These are phyloP conservation scores for Nemotelus nigrinus DNA, from an alignment of 2,888 invertebrate species.

Conservation along the genomic window DNA sequence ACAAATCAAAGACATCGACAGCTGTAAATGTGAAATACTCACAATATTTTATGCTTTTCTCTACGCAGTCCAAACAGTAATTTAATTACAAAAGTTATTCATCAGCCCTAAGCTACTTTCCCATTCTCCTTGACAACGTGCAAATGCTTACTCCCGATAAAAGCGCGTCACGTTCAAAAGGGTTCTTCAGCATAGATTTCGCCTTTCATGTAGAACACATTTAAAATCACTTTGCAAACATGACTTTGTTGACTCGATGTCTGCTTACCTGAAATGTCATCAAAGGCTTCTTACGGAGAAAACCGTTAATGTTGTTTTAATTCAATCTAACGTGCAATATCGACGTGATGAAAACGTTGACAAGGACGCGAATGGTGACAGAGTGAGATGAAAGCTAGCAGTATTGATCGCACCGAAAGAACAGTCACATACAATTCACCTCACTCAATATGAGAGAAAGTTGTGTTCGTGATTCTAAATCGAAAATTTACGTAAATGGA, in stretches of 20 bases:
- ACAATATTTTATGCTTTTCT: too few species aligned
- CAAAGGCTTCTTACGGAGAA: slow-evolving; percentile 29
- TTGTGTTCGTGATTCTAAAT: too few species aligned
- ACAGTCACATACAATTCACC: too few species aligned
- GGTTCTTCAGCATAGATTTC: neutral
- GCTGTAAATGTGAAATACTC: too few species aligned
- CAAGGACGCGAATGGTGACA: neutral
- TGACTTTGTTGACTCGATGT: slow-evolving; percentile 15
- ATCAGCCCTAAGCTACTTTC: neutral
- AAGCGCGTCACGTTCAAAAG: neutral
- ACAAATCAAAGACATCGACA: too few species aligned
- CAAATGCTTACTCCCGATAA: too few species aligned
- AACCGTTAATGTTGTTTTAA: slow-evolving; percentile 36
- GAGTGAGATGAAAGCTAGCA: slow-evolving; percentile 1
- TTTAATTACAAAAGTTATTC: too few species aligned
- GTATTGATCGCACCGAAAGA: too few species aligned
- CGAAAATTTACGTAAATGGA: too few species aligned
- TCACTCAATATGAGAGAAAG: too few species aligned
- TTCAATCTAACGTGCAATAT: slow-evolving; percentile 33
- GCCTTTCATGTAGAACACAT: slow-evolving; percentile 22
- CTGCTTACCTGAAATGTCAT: slow-evolving; percentile 17
- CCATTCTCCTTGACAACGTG: neutral
- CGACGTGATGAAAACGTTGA: slow-evolving; percentile 25
- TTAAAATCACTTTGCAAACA: slow-evolving; percentile 39
- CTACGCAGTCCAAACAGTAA: too few species aligned